These are phyloP conservation scores for Drosophila seclusa DNA, from an alignment of 2,888 invertebrate species.

Conservation along the genomic window DNA sequence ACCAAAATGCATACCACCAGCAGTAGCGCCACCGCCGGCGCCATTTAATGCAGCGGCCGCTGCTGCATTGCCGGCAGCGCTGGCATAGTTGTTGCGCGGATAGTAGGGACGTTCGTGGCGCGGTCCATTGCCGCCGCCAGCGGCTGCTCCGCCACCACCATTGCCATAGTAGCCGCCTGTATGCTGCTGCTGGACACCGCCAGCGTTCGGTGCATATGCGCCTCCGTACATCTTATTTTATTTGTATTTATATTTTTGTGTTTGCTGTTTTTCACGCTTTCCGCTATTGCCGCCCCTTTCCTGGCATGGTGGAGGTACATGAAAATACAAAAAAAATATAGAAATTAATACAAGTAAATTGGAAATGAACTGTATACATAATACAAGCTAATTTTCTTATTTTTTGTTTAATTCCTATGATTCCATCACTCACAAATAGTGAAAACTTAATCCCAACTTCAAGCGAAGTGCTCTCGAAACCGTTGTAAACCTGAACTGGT, in stretches of 20 bases:
- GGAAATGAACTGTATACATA: not conserved
- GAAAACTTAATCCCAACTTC: not conserved
- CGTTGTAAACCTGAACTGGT: too few relatives aligned
- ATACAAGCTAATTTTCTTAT: not conserved
- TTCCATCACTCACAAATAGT: not conserved
- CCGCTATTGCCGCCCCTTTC: not conserved
- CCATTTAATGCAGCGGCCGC: slow-evolving; percentile 53
- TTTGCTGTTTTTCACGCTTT: slow-evolving; percentile 3
- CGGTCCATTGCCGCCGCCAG: slow-evolving; percentile 66
- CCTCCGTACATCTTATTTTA: slow-evolving; percentile 69
- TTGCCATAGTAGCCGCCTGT: slow-evolving; percentile 74
- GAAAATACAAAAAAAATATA: not conserved
- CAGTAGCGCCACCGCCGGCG: slow-evolving; percentile 59
- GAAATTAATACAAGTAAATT: not conserved
- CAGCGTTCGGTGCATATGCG: slow-evolving; percentile 78
- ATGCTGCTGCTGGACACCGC: slow-evolving; percentile 79
- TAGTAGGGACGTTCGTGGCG: slow-evolving; percentile 81
- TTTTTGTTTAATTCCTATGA: not conserved
- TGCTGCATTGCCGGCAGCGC: slow-evolving; percentile 51
- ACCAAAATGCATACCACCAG: slow-evolving; percentile 66
- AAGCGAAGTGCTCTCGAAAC: not conserved
- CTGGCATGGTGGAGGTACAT: not conserved
- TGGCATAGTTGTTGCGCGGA: slow-evolving; percentile 68
- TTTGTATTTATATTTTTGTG: slow-evolving; percentile 2
- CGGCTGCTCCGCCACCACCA: slow-evolving; percentile 64